phyloP scores from a whole-genome alignment of 2,888 invertebrate genomes.

The Herminia tarsipennalis region DNA sequence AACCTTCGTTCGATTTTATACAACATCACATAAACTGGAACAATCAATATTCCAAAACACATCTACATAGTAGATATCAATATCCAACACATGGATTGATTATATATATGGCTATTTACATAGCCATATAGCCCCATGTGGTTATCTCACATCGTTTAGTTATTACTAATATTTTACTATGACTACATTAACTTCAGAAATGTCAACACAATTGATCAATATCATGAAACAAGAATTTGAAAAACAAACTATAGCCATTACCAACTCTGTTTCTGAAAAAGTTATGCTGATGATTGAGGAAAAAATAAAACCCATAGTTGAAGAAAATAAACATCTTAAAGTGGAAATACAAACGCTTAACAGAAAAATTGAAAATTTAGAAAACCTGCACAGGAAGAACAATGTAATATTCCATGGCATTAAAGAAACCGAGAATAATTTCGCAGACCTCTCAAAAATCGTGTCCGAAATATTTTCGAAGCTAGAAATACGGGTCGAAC shows the following conservation, averaged over 20 bases:
- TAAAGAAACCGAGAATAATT: slow-evolving; percentile 15
- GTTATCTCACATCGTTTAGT: no score
- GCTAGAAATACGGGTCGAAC: slow-evolving; percentile 6
- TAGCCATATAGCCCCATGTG: no score
- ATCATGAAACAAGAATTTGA: slow-evolving; percentile 13
- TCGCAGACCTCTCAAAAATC: slow-evolving; percentile 7
- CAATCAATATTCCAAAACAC: no score
- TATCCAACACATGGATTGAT: no score
- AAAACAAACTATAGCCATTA: slow-evolving; percentile 7
- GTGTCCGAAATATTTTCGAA: slow-evolving; percentile 6
- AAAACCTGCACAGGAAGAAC: slow-evolving; percentile 14
- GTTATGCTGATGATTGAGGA: slow-evolving; percentile 11
- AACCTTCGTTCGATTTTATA: no score
- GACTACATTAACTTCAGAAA: no score
- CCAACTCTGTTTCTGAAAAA: not conserved
- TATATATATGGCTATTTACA: no score
- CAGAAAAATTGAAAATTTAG: slow-evolving; percentile 14
- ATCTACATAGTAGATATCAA: no score
- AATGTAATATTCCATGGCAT: slow-evolving; percentile 24
- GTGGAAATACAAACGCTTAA: slow-evolving; percentile 12
- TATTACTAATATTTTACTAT: no score
- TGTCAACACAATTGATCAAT: slow-evolving; percentile 5
- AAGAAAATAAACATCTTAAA: slow-evolving; percentile 18
- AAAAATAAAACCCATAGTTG: slow-evolving; percentile 15
- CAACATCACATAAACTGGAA: no score